phyloP scores from a whole-genome alignment of 2,113 vertebrate genomes.

The Muntiacus reevesi region DNA sequence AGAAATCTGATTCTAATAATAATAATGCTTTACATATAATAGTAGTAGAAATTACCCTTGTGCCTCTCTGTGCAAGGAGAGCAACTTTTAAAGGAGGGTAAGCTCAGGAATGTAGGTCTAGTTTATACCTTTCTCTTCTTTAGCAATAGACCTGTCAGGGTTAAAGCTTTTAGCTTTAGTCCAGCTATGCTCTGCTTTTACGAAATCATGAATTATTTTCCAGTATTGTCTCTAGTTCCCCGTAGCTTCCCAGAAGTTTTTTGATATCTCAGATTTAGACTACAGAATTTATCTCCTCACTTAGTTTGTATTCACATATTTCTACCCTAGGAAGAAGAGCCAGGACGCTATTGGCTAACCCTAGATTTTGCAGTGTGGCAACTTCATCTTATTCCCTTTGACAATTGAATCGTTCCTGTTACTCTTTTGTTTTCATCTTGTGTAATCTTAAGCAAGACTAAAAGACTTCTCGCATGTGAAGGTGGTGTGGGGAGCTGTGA shows the following conservation, averaged over 20 bases:
- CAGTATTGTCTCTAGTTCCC: not conserved
- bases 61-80: not conserved
- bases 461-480: not conserved
- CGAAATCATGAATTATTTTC: slow-evolving; percentile 7
- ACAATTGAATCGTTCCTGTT: not conserved
- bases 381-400: not conserved
- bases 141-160: not conserved
- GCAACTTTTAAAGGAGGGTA: not conserved
- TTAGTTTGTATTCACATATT: not conserved
- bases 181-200: not conserved
- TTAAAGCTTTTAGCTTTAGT: not conserved
- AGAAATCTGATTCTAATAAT: not conserved
- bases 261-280: not conserved
- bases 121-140: not conserved
- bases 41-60: not conserved
- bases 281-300: not conserved
- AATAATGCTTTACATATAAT: not conserved
- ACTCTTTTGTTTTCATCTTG: not conserved
- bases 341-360: not conserved
- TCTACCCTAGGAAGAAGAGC: not conserved
- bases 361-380: not conserved
- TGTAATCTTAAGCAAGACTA: not conserved
- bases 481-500: not conserved
- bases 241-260: slow-evolving; percentile 13
- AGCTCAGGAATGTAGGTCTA: too few relatives aligned